phyloP scores from a whole-genome alignment of 2,888 invertebrate genomes.

The Eueremaeus valkanovi region DNA sequence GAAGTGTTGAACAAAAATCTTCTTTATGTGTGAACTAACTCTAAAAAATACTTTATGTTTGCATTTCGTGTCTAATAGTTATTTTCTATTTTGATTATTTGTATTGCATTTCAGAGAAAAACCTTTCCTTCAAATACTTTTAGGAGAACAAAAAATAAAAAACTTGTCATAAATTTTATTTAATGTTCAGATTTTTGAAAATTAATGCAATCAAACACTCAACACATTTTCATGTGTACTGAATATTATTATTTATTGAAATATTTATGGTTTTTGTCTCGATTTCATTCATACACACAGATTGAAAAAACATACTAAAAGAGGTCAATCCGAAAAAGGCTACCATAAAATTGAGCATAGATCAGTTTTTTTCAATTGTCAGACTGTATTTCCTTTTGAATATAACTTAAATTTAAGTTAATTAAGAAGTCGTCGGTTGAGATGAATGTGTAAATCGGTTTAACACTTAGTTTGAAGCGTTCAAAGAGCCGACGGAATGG shows the following conservation, averaged over 20 bases:
- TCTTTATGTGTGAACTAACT: background rate
- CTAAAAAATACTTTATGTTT: background rate
- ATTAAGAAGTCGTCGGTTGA: background rate
- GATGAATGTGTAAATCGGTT: background rate
- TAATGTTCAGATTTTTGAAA: background rate
- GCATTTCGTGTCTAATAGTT: slow-evolving; percentile 5
- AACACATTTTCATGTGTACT: background rate
- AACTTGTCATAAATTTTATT: slow-evolving; percentile 12
- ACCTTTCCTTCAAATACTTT: background rate
- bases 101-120: slow-evolving; percentile 1
- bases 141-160: no score
- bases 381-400: no score
- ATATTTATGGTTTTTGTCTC: no score
- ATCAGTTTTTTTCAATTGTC: no score
- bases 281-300: no score
- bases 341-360: no score
- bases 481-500: background rate
- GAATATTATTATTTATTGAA: no score
- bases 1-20: background rate
- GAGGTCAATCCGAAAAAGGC: no score
- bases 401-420: no score
- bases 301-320: no score
- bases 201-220: slow-evolving; percentile 13
- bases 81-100: slow-evolving; percentile 6
- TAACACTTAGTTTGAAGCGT: background rate